Evolutionary conservation across 2,797 vertebrate species (phyloP), one percentile per base, ranked within the genome.

Genomic region (Naso thynnoides): DNA sequence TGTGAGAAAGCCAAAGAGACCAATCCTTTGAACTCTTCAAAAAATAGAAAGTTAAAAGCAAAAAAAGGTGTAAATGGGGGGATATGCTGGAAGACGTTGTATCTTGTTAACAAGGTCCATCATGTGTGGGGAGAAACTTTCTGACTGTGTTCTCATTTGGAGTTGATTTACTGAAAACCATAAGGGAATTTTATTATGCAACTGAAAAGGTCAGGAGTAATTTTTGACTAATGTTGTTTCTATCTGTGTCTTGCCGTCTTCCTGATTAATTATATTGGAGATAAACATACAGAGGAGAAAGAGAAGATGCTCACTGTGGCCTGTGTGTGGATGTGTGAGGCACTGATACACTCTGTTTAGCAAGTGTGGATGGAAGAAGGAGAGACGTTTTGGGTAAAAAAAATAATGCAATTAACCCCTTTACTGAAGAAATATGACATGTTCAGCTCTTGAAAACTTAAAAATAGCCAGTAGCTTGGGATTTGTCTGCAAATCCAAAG

Each of bases 221-320:
- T 91, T 89, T 89, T 83, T 80, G 59, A 84, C 81, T 81, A 81
- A 77, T 86, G 70, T 76, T 83, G 72, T 56, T 70, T 63, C 82
- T 83, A 74, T 85, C 55, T 65, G 59, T 70, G 61, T 57, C 65
- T 81, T 18, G 55, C 79, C 60, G 72, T 76, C 82, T 81, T 55
- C 11, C 63, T 79, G 76, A 81, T 77, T 85, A 83, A 85, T 86
- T 85, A 80, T 82, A 61, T 81, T 62, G 8, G 53, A 63, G 69
- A 70, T 67, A 65, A 70, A 73, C 73, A 76, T 55, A 23, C 62
- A 74, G 77, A 73, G 71, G 50, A 75, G 58, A 49, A 49, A 53
- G 41, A 6, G 39, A 67, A 78, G 74, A 58, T 39, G 39, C 62
- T 65, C 6, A 11, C 50, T 23, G 21, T 39, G 69, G 49, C 49